Conservation (phyloP, 2,797 vertebrate genomes). For the Hydrophis major region DNA sequence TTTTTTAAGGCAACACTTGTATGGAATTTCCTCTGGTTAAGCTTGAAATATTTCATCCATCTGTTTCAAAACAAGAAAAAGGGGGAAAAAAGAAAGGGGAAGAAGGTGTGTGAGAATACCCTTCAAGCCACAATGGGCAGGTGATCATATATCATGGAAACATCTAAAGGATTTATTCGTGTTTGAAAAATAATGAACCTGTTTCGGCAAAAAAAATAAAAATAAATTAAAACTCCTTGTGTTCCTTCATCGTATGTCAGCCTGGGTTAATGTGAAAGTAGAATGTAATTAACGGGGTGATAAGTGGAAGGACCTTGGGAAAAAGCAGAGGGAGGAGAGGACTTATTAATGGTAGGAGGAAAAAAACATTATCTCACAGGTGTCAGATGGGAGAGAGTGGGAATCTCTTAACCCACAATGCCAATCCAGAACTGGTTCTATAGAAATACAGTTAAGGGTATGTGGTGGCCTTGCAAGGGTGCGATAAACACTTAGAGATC, state of each 20-base stretch:
- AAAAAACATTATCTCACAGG: conserved; percentile 52
- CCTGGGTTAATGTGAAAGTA: conserved; percentile 68
- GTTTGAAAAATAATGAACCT: conserved; percentile 78
- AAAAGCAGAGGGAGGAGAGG: conserved; percentile 43
- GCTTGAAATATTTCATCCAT: conserved; percentile 77
- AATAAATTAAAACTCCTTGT: conserved; percentile 70
- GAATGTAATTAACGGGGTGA: conserved; percentile 65
- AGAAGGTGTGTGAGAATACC: not conserved
- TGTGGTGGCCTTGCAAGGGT: not conserved
- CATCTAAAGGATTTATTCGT: conserved; percentile 72
- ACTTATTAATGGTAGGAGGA: conserved; percentile 30
- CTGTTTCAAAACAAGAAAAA: conserved; percentile 50
- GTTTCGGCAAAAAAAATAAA: conserved; percentile 74
- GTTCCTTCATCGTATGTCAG: conserved; percentile 64
- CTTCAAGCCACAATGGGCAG: conserved; percentile 72
- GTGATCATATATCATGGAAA: conserved; percentile 77
- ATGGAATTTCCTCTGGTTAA: conserved; percentile 74
- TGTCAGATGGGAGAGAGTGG: not conserved
- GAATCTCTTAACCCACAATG: conserved; percentile 11
- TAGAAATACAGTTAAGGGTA: conserved; percentile 30
- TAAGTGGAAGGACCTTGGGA: conserved; percentile 59
- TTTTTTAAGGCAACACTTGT: conserved; percentile 54
- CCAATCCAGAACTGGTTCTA: conserved; percentile 38
- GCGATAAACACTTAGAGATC: not conserved
- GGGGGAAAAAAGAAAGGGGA: not conserved